Conservation (phyloP, 1,140 invertebrate genomes). For the Papilio helenus region DNA sequence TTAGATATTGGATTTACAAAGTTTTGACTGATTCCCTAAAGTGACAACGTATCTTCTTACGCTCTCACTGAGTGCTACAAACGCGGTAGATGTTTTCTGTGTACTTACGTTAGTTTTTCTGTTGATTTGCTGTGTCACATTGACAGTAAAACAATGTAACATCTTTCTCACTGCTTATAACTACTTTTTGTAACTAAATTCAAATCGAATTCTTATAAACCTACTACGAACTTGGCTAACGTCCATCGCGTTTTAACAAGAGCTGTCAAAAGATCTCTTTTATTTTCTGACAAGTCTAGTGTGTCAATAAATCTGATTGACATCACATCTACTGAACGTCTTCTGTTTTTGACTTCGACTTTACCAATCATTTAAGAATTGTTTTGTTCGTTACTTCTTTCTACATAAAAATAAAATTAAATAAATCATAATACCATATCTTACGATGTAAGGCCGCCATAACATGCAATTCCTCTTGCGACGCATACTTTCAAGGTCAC, state of each 20-base stretch:
- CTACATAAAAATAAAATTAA: not conserved
- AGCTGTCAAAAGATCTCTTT: not conserved
- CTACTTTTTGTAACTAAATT: not conserved
- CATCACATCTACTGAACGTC: not conserved
- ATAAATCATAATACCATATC: not conserved
- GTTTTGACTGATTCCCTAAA: conserved; percentile 53
- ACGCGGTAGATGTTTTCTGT: not conserved
- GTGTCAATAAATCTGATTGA: conserved; percentile 8
- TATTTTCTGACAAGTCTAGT: not conserved
- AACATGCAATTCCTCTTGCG: too few species aligned
- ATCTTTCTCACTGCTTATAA: not conserved
- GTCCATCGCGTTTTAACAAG: not conserved
- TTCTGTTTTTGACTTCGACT: not conserved
- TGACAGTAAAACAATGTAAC: not conserved
- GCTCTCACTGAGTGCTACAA: conserved; percentile 21
- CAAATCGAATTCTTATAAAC: not conserved
- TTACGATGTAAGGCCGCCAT: not conserved
- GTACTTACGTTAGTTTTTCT: not conserved
- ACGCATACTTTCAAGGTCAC: too few species aligned
- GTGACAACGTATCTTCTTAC: conserved; percentile 45
- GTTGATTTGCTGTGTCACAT: not conserved
- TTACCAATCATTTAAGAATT: not conserved
- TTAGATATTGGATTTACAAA: conserved; percentile 80
- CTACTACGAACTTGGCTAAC: not conserved
- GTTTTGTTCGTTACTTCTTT: not conserved